Percentiles rank a stretch among this genome's conserved stretches.
phyloP scores from a whole-genome alignment of 2,888 invertebrate genomes.

The Mesochorus sp. region DNA sequence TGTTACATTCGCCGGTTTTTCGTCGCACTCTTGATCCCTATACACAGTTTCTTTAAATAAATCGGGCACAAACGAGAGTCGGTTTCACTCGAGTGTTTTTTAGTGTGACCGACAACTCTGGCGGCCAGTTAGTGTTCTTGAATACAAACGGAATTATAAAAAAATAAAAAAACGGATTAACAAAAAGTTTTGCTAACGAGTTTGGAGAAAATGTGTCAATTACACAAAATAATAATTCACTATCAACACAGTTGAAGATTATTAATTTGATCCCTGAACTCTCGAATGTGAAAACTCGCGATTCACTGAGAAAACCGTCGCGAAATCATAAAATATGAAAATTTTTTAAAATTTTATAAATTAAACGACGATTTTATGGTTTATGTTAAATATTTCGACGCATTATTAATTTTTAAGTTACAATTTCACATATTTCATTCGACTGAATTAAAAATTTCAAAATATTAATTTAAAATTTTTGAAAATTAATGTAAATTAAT shows the following conservation, averaged over 20 bases:
- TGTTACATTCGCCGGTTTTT: conserved; percentile 45
- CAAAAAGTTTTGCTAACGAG: conserved; percentile 18
- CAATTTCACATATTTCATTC: no score
- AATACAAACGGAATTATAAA: not conserved
- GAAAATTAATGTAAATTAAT: no score
- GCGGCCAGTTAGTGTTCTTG: conserved; percentile 32
- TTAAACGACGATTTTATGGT: no score
- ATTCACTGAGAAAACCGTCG: no score
- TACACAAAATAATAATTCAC: not conserved
- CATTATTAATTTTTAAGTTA: no score
- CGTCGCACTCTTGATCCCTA: conserved; percentile 56
- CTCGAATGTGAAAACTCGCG: not conserved
- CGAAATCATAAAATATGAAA: no score
- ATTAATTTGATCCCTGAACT: not conserved
- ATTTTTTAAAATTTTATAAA: no score
- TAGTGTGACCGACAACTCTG: conserved; percentile 31
- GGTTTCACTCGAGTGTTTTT: conserved; percentile 3
- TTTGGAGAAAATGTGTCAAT: not conserved
- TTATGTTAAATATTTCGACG: no score
- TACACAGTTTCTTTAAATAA: conserved; percentile 58
- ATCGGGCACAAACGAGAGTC: conserved; percentile 15
- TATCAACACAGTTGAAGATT: not conserved
- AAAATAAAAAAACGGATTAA: conserved; percentile 3
- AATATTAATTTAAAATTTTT: no score
- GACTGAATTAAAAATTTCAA: no score